These are phyloP conservation scores for Phoenicopterus ruber DNA, from an alignment of 2,113 vertebrate genomes.

Conservation along the genomic window DNA sequence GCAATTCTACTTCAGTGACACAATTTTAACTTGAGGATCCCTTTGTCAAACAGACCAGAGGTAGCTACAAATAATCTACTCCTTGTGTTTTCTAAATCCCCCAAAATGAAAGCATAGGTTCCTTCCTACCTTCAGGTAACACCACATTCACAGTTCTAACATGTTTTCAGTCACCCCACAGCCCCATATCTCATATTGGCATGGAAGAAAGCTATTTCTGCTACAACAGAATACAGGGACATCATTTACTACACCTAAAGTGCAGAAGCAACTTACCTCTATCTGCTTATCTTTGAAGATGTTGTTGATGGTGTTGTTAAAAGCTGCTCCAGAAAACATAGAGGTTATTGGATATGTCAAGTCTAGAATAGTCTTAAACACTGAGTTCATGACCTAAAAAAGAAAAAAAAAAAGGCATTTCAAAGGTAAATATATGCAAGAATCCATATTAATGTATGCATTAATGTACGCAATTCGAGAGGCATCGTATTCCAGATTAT, in stretches of 20 bases:
- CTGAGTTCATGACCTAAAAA: conserved; percentile 83
- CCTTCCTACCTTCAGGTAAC: not conserved
- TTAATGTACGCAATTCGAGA: not conserved
- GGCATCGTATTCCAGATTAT: not conserved
- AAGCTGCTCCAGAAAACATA: conserved; percentile 91
- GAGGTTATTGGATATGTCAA: conserved; percentile 93
- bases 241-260: not conserved
- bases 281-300: conserved; percentile 90
- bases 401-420: not conserved
- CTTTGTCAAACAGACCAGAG: not conserved
- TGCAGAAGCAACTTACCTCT: conserved; percentile 73
- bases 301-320: conserved; percentile 83
- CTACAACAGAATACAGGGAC: not conserved
- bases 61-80: not conserved
- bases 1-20: not conserved
- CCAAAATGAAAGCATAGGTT: not conserved
- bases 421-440: not conserved
- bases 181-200: not conserved
- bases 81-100: not conserved
- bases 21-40: not conserved
- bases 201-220: not conserved
- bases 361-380: conserved; percentile 85
- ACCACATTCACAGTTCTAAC: not conserved
- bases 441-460: not conserved
- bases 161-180: not conserved